Percentiles rank a stretch among this genome's conserved stretches.
phyloP scores from a whole-genome alignment of 2,888 invertebrate genomes.

The Calephelis perditalis region DNA sequence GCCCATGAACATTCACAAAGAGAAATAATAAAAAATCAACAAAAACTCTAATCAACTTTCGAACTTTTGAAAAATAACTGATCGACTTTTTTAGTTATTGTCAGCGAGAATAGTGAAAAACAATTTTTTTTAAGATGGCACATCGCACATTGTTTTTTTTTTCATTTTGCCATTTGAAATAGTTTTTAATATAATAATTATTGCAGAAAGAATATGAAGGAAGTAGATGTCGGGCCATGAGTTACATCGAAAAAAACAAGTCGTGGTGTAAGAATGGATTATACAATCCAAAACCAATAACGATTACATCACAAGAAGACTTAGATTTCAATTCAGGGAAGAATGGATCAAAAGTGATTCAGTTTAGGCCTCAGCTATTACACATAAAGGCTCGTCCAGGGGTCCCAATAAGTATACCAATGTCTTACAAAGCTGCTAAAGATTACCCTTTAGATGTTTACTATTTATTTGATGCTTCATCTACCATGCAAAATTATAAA shows the following conservation, averaged over 20 bases:
- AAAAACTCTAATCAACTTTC: too few species aligned
- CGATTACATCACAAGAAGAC: background rate
- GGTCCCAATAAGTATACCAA: constrained; percentile 44
- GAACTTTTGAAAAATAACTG: too few species aligned
- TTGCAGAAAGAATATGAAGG: constrained; percentile 33
- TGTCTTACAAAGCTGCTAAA: constrained; percentile 80
- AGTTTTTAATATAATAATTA: constrained; percentile 12
- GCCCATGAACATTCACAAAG: too few species aligned
- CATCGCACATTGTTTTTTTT: background rate
- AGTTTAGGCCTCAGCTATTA: constrained; percentile 77
- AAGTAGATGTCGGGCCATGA: constrained; percentile 39
- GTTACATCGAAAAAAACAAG: constrained; percentile 15
- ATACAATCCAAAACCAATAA: constrained; percentile 30
- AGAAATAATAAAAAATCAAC: too few species aligned
- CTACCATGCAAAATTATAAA: constrained; percentile 83
- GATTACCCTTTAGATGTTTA: constrained; percentile 92
- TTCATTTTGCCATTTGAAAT: constrained; percentile 20
- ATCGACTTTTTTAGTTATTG: too few species aligned
- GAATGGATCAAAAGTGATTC: constrained; percentile 37
- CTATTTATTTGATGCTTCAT: constrained; percentile 88
- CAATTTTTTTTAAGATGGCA: too few species aligned
- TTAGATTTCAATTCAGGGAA: constrained; percentile 30
- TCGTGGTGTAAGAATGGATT: constrained; percentile 40
- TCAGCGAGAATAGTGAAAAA: too few species aligned
- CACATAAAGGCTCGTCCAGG: constrained; percentile 70